These are phyloP conservation scores for Plutomurus gul DNA, from an alignment of 1,140 invertebrate genomes.

Conservation along the genomic window DNA sequence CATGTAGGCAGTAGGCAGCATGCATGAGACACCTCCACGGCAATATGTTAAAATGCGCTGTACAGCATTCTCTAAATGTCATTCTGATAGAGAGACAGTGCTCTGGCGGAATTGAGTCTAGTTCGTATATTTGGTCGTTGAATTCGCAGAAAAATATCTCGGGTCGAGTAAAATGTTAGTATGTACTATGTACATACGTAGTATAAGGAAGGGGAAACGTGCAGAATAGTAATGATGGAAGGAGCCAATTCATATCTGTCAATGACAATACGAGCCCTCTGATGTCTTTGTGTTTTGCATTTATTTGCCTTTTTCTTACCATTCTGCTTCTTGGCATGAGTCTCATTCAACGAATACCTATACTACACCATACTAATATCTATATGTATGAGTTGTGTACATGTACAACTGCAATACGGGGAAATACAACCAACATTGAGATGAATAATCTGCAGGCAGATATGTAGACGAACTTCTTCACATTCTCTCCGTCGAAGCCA, in stretches of 20 bases:
- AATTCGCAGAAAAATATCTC: background rate
- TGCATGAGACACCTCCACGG: too few species aligned
- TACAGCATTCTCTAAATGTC: too few species aligned
- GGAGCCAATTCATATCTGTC: conserved; percentile 49
- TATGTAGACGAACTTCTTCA: background rate
- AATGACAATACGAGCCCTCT: conserved; percentile 35
- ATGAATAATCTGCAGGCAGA: background rate
- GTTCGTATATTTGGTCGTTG: too few species aligned
- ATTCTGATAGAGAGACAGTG: too few species aligned
- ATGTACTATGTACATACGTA: background rate
- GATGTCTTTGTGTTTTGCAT: conserved; percentile 31
- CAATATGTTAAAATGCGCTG: too few species aligned
- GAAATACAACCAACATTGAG: too few species aligned
- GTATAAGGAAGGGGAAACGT: background rate
- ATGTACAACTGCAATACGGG: too few species aligned
- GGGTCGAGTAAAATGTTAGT: background rate
- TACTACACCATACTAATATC: too few species aligned
- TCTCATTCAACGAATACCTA: background rate
- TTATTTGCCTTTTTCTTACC: background rate
- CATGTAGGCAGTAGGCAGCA: too few species aligned
- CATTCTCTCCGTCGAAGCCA: background rate
- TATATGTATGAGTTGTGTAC: too few species aligned
- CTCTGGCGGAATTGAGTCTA: too few species aligned
- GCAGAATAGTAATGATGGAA: conserved; percentile 31
- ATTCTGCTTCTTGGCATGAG: background rate